These are phyloP conservation scores for Botia kubotai DNA, from an alignment of 2,797 vertebrate species.

Conservation along the genomic window DNA sequence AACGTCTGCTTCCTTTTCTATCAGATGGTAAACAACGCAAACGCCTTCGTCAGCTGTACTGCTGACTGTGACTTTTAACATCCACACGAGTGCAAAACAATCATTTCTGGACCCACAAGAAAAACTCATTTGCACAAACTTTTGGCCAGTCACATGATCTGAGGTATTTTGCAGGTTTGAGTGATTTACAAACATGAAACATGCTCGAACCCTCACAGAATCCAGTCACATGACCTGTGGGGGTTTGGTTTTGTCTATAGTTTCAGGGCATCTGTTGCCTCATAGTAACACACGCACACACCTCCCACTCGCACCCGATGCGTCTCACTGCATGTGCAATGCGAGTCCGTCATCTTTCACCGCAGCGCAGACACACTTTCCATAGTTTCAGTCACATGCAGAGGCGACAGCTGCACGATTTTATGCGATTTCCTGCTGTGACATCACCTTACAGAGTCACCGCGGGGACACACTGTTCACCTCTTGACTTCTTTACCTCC, in stretches of 20 bases:
- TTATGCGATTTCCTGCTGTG: constrained; percentile 49
- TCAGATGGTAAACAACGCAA: constrained; percentile 74
- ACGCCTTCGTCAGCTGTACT: constrained; percentile 41
- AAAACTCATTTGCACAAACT: not conserved
- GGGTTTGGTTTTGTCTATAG: constrained; percentile 5
- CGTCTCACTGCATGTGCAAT: constrained; percentile 38
- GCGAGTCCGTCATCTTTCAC: constrained; percentile 59
- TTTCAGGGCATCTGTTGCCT: constrained; percentile 23
- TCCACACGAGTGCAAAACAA: constrained; percentile 26
- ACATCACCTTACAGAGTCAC: constrained; percentile 81
- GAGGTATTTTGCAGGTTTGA: too few relatives aligned
- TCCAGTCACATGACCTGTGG: constrained; percentile 39
- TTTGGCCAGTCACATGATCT: too few relatives aligned
- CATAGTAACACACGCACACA: constrained; percentile 6
- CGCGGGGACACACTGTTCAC: constrained; percentile 71
- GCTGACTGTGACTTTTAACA: constrained; percentile 23
- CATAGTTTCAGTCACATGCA: constrained; percentile 62
- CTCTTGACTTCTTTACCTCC: constrained; percentile 80
- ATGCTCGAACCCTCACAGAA: not conserved
- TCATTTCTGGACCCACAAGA: constrained; percentile 35
- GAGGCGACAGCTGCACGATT: constrained; percentile 56
- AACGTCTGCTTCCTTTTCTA: constrained; percentile 80
- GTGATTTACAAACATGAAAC: constrained; percentile 3
- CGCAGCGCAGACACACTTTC: constrained; percentile 63
- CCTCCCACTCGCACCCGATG: constrained; percentile 19